Conservation (phyloP, 2,113 vertebrate genomes). For the Sorex araneus region DNA sequence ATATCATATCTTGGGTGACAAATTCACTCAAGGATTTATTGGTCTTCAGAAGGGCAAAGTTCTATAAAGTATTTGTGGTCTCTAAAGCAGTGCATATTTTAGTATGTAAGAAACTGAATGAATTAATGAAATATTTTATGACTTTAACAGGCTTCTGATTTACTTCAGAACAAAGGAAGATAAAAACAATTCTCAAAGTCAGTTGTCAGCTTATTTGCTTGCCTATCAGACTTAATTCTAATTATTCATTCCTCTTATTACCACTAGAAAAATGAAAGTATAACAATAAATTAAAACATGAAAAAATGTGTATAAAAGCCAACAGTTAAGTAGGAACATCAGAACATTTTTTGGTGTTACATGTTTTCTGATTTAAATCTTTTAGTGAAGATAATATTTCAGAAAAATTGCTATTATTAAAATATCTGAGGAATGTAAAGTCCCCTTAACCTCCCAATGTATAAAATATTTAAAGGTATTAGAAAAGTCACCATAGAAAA, state of each 20-base stretch:
- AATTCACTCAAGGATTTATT: conserved; percentile 48
- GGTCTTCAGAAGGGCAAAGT: conserved; percentile 36
- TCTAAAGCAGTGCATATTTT: conserved; percentile 37
- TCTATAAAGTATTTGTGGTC: conserved; percentile 16
- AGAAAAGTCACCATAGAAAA: neutral
- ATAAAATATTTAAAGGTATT: conserved; percentile 25
- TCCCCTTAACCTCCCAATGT: neutral
- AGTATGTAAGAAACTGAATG: conserved; percentile 13
- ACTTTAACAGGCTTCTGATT: conserved; percentile 54
- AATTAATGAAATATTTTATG: conserved; percentile 61
- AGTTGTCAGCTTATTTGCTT: conserved; percentile 49
- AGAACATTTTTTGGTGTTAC: conserved; percentile 47
- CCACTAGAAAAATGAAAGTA: conserved; percentile 64
- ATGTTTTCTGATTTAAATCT: conserved; percentile 39
- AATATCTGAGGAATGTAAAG: conserved; percentile 52
- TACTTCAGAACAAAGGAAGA: conserved; percentile 58
- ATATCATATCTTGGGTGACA: conserved; percentile 7
- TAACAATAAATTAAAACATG: conserved; percentile 55
- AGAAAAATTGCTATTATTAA: conserved; percentile 2
- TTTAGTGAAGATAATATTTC: conserved; percentile 11
- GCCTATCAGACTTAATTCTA: conserved; percentile 57
- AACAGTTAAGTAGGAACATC: conserved; percentile 53
- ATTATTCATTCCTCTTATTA: conserved; percentile 65
- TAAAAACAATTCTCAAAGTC: conserved; percentile 23
- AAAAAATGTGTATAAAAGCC: conserved; percentile 47